Percentiles rank a stretch among this genome's conserved stretches.
phyloP scores from a whole-genome alignment of 2,797 vertebrate genomes.

The Falco naumanni region DNA sequence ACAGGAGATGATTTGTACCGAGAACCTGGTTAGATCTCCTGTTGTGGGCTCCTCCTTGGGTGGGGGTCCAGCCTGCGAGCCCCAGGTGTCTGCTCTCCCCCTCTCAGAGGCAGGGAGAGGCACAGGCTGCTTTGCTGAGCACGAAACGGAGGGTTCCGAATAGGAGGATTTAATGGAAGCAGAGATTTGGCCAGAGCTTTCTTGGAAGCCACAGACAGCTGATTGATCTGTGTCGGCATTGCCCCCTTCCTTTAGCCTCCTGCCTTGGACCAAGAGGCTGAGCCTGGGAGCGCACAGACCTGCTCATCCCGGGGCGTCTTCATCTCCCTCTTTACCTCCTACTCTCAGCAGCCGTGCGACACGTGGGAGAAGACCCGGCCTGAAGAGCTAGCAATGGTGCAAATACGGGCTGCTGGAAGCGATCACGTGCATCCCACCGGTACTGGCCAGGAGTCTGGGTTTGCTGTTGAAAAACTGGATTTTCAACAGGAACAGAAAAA shows the following conservation, averaged over 20 bases:
- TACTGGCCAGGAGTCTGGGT: neutral
- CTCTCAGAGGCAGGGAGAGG: neutral
- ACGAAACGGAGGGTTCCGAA: accelerated
- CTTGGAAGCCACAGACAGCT: neutral
- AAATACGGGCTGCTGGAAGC: accelerated
- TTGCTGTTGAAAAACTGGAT: neutral
- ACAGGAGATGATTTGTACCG: neutral
- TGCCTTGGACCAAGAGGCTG: neutral
- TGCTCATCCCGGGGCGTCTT: neutral
- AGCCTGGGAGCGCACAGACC: neutral
- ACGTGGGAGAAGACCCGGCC: neutral
- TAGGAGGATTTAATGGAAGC: neutral
- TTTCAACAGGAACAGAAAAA: neutral
- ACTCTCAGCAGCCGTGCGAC: neutral
- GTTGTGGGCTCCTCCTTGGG: neutral
- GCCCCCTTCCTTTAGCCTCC: neutral
- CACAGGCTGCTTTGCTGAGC: neutral
- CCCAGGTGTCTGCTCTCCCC: neutral
- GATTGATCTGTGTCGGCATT: accelerated
- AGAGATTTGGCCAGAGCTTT: neutral
- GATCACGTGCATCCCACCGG: accelerated
- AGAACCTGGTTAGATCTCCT: neutral
- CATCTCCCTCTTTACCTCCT: neutral
- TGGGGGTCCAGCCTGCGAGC: neutral
- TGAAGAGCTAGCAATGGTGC: neutral